Base-by-base conservation (phyloP, 2,113 vertebrate species). In the Axis porcinus region DNA sequence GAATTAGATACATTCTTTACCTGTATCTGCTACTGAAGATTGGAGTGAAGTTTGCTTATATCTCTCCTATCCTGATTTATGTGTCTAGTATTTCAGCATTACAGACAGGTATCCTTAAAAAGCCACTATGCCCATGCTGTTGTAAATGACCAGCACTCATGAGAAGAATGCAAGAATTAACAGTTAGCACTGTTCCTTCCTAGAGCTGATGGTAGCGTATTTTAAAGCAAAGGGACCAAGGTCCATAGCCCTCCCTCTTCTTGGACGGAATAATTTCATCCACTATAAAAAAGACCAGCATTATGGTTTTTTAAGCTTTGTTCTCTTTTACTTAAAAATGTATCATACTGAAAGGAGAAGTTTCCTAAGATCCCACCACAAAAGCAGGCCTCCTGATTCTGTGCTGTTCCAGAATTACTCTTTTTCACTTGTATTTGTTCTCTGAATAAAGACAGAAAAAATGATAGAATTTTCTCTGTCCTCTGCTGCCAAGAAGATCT, bases 371-470 rank as follows among this genome's bases (percentile, higher is more conserved):
- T 36, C 25, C 45, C 30, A 30, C 7, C 28, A 7, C 78, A 81
- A 92, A 88, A 55, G 43, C 89, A 70, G 58, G 25, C 36, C 58
- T 74, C 47, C 40, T 54, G 55, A 89, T 55, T 97, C n/a, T 50
- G 15, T 62, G 43, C n/a, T 89, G 45, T 84, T 78, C 25, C 43
- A 79, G 81, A 92, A 27, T 25, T 64, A 33, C 17, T 90, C 58
- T 88, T 50, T 79, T 92, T 78, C 50, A 88, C 43, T 88, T 88
- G 67, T 11, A 85, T 90, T 93, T 95, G 67, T 14, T 94, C 64
- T 89, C 14, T 70, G 76, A 93, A 70, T 76, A 76, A 95, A 96
- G 58, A 62, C 2, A 89, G 85, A 95, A 91, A 92, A 81, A 79
- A 3, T 11, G 43, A 94, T n/a, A 85, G 36, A 87, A 70, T 36